Evolutionary conservation across 35 echinoderm and acorn worm genomes (phyloP).

Genomic region (Apostichopus californicus): DNA sequence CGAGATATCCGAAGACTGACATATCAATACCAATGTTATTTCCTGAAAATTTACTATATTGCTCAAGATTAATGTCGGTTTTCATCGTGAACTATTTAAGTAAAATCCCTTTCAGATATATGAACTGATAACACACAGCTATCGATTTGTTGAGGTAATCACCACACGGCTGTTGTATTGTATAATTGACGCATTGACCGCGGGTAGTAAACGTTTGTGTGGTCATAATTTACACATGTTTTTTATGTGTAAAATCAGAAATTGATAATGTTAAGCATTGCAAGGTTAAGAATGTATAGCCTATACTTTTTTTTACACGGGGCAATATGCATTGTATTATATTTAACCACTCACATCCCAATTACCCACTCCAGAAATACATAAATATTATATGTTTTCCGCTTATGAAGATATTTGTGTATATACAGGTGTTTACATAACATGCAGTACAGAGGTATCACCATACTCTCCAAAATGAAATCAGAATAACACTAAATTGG

Average conservation of each 20-base stretch:
- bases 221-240: no score
- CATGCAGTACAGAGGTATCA: no score
- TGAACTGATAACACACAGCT: background rate
- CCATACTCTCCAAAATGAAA: no score
- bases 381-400: background rate
- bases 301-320: background rate
- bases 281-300: no score
- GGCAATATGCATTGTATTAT: background rate
- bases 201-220: no score
- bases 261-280: no score
- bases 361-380: background rate
- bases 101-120: background rate
- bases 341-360: background rate
- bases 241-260: no score
- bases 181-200: no score
- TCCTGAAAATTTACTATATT: constrained; percentile 38
- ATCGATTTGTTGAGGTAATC: background rate
- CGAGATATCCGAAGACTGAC: constrained; percentile 39
- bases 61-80: constrained; percentile 8
- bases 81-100: background rate
- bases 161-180: background rate
- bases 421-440: no score
- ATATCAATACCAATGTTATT: constrained; percentile 53
- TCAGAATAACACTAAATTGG: no score
- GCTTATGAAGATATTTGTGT: no score